Evolutionary conservation across 1,140 invertebrate species (phyloP).

Genomic region (Cotesia vestalis): DNA sequence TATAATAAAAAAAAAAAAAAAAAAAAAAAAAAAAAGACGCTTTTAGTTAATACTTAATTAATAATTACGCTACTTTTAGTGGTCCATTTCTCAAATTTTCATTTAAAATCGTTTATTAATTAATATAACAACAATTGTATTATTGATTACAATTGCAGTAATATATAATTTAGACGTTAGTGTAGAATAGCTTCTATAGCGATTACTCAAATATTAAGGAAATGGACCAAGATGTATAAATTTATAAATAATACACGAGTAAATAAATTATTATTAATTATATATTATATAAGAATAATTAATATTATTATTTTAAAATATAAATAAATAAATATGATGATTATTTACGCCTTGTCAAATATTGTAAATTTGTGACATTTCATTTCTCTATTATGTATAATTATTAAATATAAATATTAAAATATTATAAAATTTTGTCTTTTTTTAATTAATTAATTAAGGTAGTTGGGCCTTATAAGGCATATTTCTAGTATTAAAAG

Average conservation of each 20-base stretch:
- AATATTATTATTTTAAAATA: conserved; percentile 33
- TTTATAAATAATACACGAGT: conserved; percentile 33
- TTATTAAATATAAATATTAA: conserved; percentile 39
- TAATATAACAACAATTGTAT: no score
- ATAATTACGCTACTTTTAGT: conserved; percentile 36
- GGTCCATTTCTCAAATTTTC: conserved; percentile 41
- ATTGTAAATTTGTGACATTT: conserved; percentile 53
- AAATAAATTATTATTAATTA: conserved; percentile 32
- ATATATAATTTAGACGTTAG: no score
- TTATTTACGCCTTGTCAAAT: conserved; percentile 49
- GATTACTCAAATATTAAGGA: conserved; percentile 14
- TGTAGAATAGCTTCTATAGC: not conserved
- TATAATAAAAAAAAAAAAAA: conserved; percentile 33
- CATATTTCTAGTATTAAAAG: no score
- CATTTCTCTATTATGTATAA: conserved; percentile 41
- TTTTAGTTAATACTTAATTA: conserved; percentile 39
- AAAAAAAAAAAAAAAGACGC: no score
- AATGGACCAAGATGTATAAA: conserved; percentile 37
- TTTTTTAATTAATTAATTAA: no score
- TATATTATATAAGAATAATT: conserved; percentile 23
- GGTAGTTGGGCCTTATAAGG: no score
- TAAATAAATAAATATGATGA: conserved; percentile 39
- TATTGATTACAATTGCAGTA: no score
- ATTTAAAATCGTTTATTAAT: no score
- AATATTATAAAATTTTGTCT: conserved; percentile 39